These are phyloP conservation scores for Balearica regulorum DNA, from an alignment of 2,797 vertebrate species.

Conservation along the genomic window DNA sequence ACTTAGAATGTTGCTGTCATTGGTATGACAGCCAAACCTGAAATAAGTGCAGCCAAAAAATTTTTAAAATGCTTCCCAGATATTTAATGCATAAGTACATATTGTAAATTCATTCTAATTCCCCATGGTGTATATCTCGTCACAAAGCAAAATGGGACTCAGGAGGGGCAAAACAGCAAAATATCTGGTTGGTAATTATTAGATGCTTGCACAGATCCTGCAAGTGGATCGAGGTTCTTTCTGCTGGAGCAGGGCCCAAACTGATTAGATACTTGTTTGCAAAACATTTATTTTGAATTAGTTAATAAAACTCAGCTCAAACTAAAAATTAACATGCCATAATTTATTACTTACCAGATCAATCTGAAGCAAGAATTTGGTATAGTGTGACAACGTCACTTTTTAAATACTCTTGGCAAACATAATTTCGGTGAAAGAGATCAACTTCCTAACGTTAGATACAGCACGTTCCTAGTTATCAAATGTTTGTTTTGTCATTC, in stretches of 20 bases:
- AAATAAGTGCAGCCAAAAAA: background rate
- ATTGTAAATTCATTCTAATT: background rate
- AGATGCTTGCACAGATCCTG: background rate
- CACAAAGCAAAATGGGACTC: background rate
- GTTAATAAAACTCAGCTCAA: background rate
- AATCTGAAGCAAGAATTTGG: background rate
- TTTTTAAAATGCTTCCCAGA: background rate
- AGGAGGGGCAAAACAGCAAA: background rate
- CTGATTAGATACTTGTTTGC: background rate
- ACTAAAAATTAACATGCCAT: background rate
- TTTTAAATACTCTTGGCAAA: background rate
- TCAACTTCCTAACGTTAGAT: background rate
- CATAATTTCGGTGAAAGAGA: background rate
- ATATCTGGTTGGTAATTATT: background rate
- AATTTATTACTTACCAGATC: background rate
- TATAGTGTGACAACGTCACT: background rate
- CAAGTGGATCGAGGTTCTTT: fast-evolving
- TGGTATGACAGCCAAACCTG: background rate
- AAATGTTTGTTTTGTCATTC: background rate
- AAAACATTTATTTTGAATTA: background rate
- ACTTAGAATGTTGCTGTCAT: background rate
- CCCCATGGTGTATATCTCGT: background rate
- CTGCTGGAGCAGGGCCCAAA: fast-evolving
- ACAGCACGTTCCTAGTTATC: background rate
- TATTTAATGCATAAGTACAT: background rate